These are phyloP conservation scores for Petrolisthes cinctipes DNA, from an alignment of 2,888 invertebrate species.

Conservation along the genomic window DNA sequence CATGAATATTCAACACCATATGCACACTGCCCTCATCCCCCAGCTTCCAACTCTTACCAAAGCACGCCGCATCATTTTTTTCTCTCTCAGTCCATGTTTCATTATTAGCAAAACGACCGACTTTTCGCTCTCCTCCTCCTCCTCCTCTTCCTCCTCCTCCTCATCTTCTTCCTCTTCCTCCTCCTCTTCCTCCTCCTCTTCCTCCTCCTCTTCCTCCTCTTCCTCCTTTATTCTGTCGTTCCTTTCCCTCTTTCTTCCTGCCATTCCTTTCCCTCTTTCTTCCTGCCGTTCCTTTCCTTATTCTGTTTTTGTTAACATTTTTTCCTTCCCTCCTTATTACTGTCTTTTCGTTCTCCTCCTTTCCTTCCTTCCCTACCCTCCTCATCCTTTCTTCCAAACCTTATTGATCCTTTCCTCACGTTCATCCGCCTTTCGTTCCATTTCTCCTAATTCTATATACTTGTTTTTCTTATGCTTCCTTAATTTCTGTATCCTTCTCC, in stretches of 20 bases:
- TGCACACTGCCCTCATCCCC: background rate
- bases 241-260: background rate
- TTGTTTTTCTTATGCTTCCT: background rate
- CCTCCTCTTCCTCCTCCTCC: background rate
- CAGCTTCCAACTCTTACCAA: background rate
- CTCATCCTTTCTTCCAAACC: background rate
- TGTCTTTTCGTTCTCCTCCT: background rate
- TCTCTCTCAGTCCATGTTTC: slow-evolving; percentile 10
- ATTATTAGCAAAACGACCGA: background rate
- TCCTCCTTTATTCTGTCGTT: background rate
- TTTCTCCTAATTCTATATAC: background rate
- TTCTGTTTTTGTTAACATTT: background rate
- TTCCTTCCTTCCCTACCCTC: background rate
- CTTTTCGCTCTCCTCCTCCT: background rate
- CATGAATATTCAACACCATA: too few relatives aligned
- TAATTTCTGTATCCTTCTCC: background rate
- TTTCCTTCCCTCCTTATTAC: background rate
- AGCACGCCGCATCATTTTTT: background rate
- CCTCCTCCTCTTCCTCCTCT: background rate
- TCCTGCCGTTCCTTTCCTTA: background rate
- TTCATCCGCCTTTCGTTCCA: background rate
- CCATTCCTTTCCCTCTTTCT: background rate
- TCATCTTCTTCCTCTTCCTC: background rate
- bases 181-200: background rate
- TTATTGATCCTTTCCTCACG: background rate